phyloP scores from a whole-genome alignment of 1,140 invertebrate species.

The Bacillus rossius region DNA sequence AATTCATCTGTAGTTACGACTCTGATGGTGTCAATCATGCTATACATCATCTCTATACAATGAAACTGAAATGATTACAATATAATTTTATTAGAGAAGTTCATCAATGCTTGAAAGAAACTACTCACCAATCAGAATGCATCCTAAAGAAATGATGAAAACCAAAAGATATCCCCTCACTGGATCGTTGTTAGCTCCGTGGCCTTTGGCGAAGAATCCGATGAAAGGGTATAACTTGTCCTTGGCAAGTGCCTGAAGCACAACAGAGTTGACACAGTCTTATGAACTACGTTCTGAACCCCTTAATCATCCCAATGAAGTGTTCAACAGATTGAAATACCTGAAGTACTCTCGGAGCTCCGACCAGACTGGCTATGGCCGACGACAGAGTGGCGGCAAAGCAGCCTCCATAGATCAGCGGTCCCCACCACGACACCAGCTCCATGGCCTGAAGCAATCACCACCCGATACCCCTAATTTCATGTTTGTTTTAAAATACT shows the following conservation, averaged over 20 bases:
- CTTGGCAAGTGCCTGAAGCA: constrained; percentile 56
- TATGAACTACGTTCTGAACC: no score
- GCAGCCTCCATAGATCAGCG: constrained; percentile 52
- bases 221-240: constrained; percentile 61
- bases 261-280: no score
- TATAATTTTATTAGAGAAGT: no score
- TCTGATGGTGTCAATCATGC: no score
- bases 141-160: constrained; percentile 53
- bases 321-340: constrained; percentile 9
- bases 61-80: no score
- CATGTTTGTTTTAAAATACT: no score
- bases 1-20: no score
- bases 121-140: constrained; percentile 54
- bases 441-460: constrained; percentile 47
- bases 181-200: constrained; percentile 58
- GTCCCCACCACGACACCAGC: constrained; percentile 51
- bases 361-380: constrained; percentile 58
- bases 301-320: no score
- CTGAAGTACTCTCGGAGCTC: constrained; percentile 48
- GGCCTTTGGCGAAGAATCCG: constrained; percentile 55
- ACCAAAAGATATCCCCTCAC: constrained; percentile 55
- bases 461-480: no score
- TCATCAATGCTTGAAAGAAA: no score
- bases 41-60: no score
- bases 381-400: constrained; percentile 62